Evolutionary conservation across 2,797 vertebrate genomes (phyloP), one percentile per base, ranked within the genome.

Genomic region (Chelon labrosus): DNA sequence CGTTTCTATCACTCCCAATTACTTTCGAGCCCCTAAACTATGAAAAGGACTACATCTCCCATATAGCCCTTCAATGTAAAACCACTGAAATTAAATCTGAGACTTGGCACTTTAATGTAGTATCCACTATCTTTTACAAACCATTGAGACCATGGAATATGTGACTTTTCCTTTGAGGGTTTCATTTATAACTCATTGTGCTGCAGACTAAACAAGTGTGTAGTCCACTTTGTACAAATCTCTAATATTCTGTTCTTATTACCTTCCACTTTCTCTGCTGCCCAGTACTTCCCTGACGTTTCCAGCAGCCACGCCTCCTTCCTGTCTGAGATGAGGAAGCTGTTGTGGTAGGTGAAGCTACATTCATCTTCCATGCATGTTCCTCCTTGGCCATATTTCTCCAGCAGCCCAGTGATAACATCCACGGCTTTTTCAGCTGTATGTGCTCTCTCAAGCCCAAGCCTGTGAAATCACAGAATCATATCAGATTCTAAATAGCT

Each of bases 241-340:
- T 19, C 42, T 17, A 7, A 16, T 44, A 25, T 39, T 59, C 3
- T 35, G 55, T 41, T 10, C 19, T 16, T 10, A 27, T 87, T 95
- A 99, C 98, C 96, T 95, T 96, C 86, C 68, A 99, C 89, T 94
- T 91, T 96, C 89, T 99, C 98, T 74, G 98, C 97, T 61, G 97
- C 98, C 98, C 98, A 99, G 84, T 96, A 88, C 86, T 95, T 96
- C 73, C 96, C 96, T 38, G 96, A 94, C 0, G 97, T 99, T 89
- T 99, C 98, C 91, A 99, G 93, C 83, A 99, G 91, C 98, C 98
- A 99, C 0, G 97, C 97, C 89, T 97, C 97, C 25, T 85, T 95
- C 83, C 96, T 94, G 93, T 99, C 98, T 0, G 95, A 96, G 91
- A 99, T 96, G 56, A 99, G 94, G 92, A 99, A 99, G 85, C 97